Evolutionary conservation across 2,797 vertebrate genomes (phyloP).

Genomic region (Sebastes taczanowskii): DNA sequence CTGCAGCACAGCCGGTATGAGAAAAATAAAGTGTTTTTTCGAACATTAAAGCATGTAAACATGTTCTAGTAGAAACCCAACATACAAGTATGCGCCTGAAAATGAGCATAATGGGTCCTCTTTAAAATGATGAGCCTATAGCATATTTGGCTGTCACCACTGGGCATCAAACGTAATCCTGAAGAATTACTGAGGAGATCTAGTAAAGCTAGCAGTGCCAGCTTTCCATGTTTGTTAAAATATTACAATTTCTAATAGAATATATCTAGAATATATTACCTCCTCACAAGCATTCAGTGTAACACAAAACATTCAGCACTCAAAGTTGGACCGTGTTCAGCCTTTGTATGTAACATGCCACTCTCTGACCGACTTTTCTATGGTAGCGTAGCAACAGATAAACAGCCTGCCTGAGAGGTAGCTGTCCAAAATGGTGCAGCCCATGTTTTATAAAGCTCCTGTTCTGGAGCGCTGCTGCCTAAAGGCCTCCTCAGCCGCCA

Average conservation of each 20-base stretch:
- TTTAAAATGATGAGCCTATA: slow-evolving; percentile 23
- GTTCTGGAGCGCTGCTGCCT: slow-evolving; percentile 33
- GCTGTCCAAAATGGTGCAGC: slow-evolving; percentile 71
- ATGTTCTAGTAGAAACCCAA: no score
- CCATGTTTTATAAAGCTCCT: slow-evolving; percentile 53
- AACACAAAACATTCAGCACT: slow-evolving; percentile 40
- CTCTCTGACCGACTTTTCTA: slow-evolving; percentile 39
- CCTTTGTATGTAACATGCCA: slow-evolving; percentile 32
- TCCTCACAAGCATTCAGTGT: slow-evolving; percentile 24
- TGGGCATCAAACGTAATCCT: slow-evolving; percentile 30
- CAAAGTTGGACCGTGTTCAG: slow-evolving; percentile 34
- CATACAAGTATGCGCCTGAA: no score
- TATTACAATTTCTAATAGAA: background rate
- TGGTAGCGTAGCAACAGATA: slow-evolving; percentile 74
- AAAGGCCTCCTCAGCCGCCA: slow-evolving; percentile 18
- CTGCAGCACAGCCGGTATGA: no score
- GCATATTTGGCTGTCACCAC: slow-evolving; percentile 40
- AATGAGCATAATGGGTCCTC: no score
- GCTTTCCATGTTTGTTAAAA: slow-evolving; percentile 36
- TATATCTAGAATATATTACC: slow-evolving; percentile 13
- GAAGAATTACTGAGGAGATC: slow-evolving; percentile 19
- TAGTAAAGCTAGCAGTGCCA: background rate
- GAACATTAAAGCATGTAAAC: no score
- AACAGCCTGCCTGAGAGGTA: slow-evolving; percentile 66
- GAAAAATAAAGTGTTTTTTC: no score